A percentile compares a stretch with the other conserved stretches of the same genome.
Conservation (phyloP, 2,797 vertebrate species). For the Sebastes matsubarae region DNA sequence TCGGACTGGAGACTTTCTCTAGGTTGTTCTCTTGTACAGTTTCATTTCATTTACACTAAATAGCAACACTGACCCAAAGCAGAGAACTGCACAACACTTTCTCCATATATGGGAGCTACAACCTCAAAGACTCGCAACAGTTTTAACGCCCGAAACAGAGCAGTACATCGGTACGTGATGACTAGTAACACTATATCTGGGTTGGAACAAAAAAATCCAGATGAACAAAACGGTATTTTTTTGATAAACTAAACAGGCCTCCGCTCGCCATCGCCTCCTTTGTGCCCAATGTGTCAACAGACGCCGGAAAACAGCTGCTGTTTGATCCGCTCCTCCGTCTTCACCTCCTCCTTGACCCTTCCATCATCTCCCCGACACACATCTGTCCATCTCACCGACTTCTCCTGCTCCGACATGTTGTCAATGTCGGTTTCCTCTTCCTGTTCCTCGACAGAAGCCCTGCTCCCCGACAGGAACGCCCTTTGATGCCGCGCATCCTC, state of each 20-base stretch:
- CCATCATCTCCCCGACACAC: slow-evolving; percentile 51
- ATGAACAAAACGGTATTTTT: neutral
- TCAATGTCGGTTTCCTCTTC: slow-evolving; percentile 71
- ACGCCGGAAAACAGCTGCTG: slow-evolving; percentile 81
- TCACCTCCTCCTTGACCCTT: slow-evolving; percentile 52
- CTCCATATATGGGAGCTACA: slow-evolving; percentile 17
- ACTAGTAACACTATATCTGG: slow-evolving; percentile 27
- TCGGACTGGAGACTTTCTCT: slow-evolving; percentile 34
- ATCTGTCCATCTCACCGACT: slow-evolving; percentile 69
- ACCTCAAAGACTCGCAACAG: slow-evolving; percentile 29
- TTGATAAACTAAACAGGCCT: neutral
- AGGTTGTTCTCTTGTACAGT: slow-evolving; percentile 12
- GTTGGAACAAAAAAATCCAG: slow-evolving; percentile 3
- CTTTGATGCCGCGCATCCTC: slow-evolving; percentile 48
- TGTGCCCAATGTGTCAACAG: slow-evolving; percentile 67
- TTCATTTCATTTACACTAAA: slow-evolving; percentile 42
- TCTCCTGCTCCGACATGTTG: slow-evolving; percentile 45
- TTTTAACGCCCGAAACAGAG: slow-evolving; percentile 3
- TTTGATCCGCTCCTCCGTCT: slow-evolving; percentile 67
- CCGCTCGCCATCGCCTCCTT: neutral
- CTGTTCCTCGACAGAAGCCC: slow-evolving; percentile 42
- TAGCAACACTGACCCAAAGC: slow-evolving; percentile 54
- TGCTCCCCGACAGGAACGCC: slow-evolving; percentile 44
- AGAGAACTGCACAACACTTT: slow-evolving; percentile 53
- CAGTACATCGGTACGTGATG: slow-evolving; percentile 15